Evolutionary conservation across 1,140 invertebrate genomes (phyloP).

Genomic region (Drosophila oshimai): DNA sequence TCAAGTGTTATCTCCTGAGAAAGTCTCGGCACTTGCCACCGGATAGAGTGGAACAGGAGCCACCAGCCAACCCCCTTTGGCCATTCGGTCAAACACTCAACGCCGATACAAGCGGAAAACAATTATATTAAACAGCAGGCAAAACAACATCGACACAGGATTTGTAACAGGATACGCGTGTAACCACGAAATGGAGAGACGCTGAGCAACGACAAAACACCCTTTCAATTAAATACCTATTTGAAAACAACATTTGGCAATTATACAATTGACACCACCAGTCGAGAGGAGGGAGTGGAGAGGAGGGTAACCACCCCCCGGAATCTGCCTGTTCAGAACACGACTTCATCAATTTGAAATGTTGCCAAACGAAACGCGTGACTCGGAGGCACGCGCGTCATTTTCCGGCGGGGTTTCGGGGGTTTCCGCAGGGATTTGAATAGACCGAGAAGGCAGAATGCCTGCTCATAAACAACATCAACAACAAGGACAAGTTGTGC

Average conservation of each 20-base stretch:
- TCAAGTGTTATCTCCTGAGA: constrained; percentile 33
- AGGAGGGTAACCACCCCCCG: background rate
- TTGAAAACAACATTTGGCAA: constrained; percentile 80
- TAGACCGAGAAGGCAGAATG: constrained; percentile 32
- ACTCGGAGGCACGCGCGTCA: constrained; percentile 70
- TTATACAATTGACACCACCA: constrained; percentile 81
- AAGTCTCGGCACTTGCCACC: constrained; percentile 62
- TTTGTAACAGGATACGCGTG: constrained; percentile 82
- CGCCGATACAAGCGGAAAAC: constrained; percentile 60
- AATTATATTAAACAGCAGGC: constrained; percentile 79
- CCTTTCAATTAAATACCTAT: constrained; percentile 82
- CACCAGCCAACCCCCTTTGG: background rate
- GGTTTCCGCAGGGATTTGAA: constrained; percentile 66
- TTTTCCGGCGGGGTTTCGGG: constrained; percentile 36
- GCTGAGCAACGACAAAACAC: constrained; percentile 56
- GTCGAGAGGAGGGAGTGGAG: constrained; percentile 5
- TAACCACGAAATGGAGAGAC: constrained; percentile 69
- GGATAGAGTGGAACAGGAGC: constrained; percentile 4
- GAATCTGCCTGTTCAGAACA: constrained; percentile 1
- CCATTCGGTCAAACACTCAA: constrained; percentile 20
- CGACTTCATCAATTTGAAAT: constrained; percentile 82
- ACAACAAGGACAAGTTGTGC: constrained; percentile 74
- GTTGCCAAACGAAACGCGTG: constrained; percentile 51
- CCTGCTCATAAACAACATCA: constrained; percentile 75
- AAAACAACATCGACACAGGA: constrained; percentile 74